These are phyloP conservation scores for Eurosta solidaginis DNA, from an alignment of 1,140 invertebrate species.

Conservation along the genomic window DNA sequence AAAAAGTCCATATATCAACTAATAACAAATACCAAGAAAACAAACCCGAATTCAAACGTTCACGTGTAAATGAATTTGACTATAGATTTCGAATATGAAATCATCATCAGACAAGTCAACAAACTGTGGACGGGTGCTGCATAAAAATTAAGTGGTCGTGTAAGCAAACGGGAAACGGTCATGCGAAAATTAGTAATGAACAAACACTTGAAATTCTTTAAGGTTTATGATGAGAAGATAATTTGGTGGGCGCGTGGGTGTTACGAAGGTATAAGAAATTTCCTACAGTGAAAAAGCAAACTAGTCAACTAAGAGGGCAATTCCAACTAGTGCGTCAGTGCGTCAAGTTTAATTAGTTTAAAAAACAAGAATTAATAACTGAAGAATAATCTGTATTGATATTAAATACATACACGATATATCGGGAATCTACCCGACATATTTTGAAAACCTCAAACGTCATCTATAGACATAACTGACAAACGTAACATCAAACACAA, in stretches of 20 bases:
- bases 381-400: no score
- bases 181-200: background rate
- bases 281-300: no score
- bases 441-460: no score
- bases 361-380: no score
- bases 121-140: background rate
- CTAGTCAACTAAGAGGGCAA: no score
- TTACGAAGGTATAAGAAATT: background rate
- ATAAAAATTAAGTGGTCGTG: background rate
- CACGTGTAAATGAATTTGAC: background rate
- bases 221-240: background rate
- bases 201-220: background rate
- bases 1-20: no score
- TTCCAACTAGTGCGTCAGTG: no score
- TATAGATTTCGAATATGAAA: background rate
- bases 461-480: no score
- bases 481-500: no score
- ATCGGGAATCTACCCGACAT: no score
- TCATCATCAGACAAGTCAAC: conserved; percentile 9
- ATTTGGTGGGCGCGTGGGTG: background rate
- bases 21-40: background rate
- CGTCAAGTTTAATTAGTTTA: no score
- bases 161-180: background rate
- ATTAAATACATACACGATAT: no score
- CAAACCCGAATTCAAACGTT: background rate